Evolutionary conservation across 2,113 vertebrate genomes (phyloP), one percentile per base, ranked within the genome.

Genomic region (Agapornis roseicollis): DNA sequence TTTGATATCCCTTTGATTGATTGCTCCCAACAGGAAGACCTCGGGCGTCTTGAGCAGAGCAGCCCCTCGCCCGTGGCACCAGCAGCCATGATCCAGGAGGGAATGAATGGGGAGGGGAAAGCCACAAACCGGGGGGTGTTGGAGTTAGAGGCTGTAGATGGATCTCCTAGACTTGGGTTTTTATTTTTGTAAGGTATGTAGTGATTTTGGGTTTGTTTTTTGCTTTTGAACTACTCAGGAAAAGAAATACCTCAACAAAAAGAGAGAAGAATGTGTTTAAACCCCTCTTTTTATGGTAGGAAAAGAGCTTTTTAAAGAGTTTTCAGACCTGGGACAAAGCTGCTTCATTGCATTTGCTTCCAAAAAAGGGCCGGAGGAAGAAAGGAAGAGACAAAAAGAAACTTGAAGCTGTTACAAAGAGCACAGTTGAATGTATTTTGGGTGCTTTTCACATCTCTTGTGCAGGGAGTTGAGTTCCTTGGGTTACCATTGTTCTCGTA

Each of bases 401-500:
- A 99, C 98, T 99, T 99, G 98, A 99, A 98, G 98, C 98, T 98
- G 98, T 98, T 97, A 98, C 98, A 98, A 98, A 98, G 98, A 98
- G 97, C 98, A 98, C 98, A 98, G 98, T 98, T 98, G 99, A 99
- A 99, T 99, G 99, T 99, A 99, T 98, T 98, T 98, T 97, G 98
- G 98, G 98, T 98, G 98, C 98, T 98, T 97, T 98, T 87, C 96
- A 96, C 61, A 1, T 85, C 24, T 95, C 25, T 94, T 60, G 91
- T 93, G 95, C 92, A 33, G 10, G 23, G 56, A 58, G 33, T 23
- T 58, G 56, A 23, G 56, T 3, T 58, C 56, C 56, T 35, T 58
- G 56, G 56, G 56, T 58, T 58, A 90, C 88, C 97, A 93, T 97
- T 93, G 98, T 98, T 97, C 90, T 97, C 66, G 97, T 98, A 98